Evolutionary conservation across 2,888 invertebrate species (phyloP).

Genomic region (Synanthedon formicaeformis): DNA sequence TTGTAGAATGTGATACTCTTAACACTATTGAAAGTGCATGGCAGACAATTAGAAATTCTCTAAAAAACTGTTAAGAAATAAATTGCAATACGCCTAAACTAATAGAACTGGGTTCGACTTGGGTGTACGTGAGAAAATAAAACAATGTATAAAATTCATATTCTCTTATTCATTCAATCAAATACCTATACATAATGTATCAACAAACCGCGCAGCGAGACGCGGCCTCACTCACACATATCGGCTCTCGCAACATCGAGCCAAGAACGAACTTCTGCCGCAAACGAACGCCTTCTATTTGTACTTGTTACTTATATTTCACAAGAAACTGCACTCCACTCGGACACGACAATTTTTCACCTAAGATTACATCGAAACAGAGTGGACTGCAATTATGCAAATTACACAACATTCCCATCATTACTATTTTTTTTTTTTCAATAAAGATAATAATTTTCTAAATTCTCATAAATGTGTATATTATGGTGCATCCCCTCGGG

Average conservation of each 20-base stretch:
- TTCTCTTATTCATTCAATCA: slow-evolving; percentile 70
- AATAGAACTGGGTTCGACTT: too few relatives aligned
- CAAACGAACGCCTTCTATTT: slow-evolving; percentile 63
- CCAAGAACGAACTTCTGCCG: slow-evolving; percentile 26
- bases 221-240: slow-evolving; percentile 31
- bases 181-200: slow-evolving; percentile 64
- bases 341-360: not conserved
- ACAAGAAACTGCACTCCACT: not conserved
- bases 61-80: too few relatives aligned
- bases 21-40: too few relatives aligned
- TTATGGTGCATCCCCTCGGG: slow-evolving; percentile 48
- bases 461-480: slow-evolving; percentile 39
- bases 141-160: slow-evolving; percentile 55
- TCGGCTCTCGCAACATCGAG: slow-evolving; percentile 11
- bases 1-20: too few relatives aligned
- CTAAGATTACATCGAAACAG: not conserved
- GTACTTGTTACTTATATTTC: not conserved
- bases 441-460: slow-evolving; percentile 25
- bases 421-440: slow-evolving; percentile 5
- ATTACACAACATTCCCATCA: slow-evolving; percentile 24
- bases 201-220: slow-evolving; percentile 69
- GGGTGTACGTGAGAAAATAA: slow-evolving; percentile 17
- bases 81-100: too few relatives aligned
- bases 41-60: too few relatives aligned
- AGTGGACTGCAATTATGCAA: not conserved